Percentiles rank a stretch among this genome's conserved stretches.
Conservation (phyloP, 2,113 vertebrate genomes). For the Neogale vison region DNA sequence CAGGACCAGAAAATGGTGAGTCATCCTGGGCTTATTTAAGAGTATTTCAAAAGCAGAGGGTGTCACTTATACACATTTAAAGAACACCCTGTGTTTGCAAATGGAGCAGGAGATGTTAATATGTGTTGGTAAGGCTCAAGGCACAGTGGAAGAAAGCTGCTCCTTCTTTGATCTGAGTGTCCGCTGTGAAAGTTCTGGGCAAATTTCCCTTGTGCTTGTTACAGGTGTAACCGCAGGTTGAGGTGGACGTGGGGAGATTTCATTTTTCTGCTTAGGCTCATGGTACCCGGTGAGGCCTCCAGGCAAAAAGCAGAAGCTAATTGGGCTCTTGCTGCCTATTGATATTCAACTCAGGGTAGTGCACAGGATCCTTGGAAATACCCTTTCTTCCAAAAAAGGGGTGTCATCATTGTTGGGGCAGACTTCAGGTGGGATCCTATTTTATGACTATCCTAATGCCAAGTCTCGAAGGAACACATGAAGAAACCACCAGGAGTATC, state of each 20-base stretch:
- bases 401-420: background rate
- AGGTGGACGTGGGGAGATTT: background rate
- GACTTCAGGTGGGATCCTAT: background rate
- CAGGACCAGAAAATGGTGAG: slow-evolving; percentile 64
- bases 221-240: background rate
- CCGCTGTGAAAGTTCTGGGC: slow-evolving; percentile 65
- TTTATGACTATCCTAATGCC: background rate
- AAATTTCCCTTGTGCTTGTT: slow-evolving; percentile 26
- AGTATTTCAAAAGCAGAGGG: slow-evolving; percentile 49
- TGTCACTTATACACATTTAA: slow-evolving; percentile 51
- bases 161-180: slow-evolving; percentile 56
- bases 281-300: background rate
- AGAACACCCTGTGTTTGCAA: slow-evolving; percentile 69
- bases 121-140: background rate
- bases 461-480: background rate
- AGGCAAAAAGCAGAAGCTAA: background rate
- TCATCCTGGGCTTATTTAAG: slow-evolving; percentile 43
- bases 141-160: background rate
- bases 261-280: background rate
- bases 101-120: slow-evolving; percentile 39
- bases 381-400: background rate
- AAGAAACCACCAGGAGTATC: background rate
- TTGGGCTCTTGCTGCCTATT: background rate
- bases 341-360: background rate
- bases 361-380: background rate